phyloP scores from a whole-genome alignment of 2,113 vertebrate genomes.

The Saiga tatarica region DNA sequence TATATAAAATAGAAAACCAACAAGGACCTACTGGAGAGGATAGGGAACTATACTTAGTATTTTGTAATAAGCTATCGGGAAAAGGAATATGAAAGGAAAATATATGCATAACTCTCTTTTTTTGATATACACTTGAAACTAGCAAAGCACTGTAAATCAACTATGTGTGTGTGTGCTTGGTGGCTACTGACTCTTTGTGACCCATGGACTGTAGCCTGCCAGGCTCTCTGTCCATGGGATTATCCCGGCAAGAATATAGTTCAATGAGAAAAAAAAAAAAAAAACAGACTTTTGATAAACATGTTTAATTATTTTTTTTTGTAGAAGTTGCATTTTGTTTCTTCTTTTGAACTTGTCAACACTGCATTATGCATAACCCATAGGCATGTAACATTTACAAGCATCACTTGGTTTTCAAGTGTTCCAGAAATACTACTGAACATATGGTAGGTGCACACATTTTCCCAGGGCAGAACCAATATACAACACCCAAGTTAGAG shows the following conservation, averaged over 20 bases:
- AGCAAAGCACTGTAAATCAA: background rate
- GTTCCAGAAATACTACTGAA: conserved; percentile 49
- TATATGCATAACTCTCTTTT: background rate
- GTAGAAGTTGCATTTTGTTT: conserved; percentile 32
- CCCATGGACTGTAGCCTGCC: background rate
- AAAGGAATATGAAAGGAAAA: background rate
- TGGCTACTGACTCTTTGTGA: background rate
- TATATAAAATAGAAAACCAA: background rate
- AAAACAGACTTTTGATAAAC: background rate
- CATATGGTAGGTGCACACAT: conserved; percentile 39
- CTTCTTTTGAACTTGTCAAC: conserved; percentile 31
- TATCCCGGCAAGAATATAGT: background rate
- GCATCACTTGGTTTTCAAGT: conserved; percentile 24
- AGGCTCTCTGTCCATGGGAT: background rate
- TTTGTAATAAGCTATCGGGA: background rate
- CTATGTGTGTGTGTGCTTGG: background rate
- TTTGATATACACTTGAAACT: background rate
- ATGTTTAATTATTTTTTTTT: background rate
- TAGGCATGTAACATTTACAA: background rate
- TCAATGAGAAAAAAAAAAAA: background rate
- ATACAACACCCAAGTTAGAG: background rate
- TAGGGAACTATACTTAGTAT: background rate
- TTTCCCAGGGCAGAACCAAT: background rate
- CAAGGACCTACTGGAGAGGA: background rate
- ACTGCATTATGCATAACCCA: conserved; percentile 46